Evolutionary conservation across 2,113 vertebrate species (phyloP).

Genomic region (Leucoraja erinaceus): DNA sequence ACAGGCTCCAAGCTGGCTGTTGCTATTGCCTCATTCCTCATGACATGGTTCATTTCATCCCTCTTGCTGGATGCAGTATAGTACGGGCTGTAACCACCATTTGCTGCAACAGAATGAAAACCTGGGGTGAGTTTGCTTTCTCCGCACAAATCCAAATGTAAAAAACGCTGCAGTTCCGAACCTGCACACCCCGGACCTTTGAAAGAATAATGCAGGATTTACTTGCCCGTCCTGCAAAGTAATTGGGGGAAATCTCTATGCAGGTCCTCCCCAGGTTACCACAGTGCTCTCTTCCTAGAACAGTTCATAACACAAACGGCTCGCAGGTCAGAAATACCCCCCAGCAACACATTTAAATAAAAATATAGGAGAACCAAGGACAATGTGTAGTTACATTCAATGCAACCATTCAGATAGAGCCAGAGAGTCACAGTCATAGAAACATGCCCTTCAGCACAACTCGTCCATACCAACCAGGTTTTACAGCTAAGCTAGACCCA

Average conservation of each 20-base stretch:
- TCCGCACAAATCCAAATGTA: neutral
- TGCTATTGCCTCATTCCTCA: conserved; percentile 55
- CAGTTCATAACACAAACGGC: no score
- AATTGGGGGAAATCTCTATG: neutral
- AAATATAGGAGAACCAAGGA: no score
- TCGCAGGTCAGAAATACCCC: no score
- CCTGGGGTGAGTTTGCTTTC: conserved; percentile 13
- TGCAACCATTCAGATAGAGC: no score
- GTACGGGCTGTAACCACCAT: conserved; percentile 59
- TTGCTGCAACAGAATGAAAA: conserved; percentile 57
- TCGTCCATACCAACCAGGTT: no score
- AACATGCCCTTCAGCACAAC: no score
- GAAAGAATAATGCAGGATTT: neutral
- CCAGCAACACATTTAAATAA: no score
- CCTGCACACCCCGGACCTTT: neutral
- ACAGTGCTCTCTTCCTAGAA: no score
- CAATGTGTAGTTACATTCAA: no score
- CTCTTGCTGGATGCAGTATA: conserved; percentile 65
- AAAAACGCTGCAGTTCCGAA: neutral
- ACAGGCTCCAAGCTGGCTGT: conserved; percentile 63
- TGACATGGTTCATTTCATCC: conserved; percentile 55
- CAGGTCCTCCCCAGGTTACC: no score
- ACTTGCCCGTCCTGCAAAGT: neutral
- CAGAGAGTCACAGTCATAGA: no score
- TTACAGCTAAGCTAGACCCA: no score